Base-by-base conservation (phyloP, 2,797 vertebrate genomes). In the Ibycter americanus region DNA sequence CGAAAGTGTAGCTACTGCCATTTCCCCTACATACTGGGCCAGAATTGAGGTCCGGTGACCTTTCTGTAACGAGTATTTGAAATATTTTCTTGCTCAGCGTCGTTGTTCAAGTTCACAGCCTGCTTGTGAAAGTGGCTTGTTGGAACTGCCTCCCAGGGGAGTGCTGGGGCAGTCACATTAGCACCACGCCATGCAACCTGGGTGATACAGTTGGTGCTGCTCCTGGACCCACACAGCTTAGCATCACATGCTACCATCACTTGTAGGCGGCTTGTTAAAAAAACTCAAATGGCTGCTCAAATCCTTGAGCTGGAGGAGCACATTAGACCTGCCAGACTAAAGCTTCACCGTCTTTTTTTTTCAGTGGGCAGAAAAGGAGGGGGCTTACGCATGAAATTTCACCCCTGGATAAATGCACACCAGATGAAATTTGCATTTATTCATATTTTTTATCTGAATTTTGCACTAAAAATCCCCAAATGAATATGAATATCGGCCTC, bases 401-500 rank as follows among this genome's bases (percentile, higher is more conserved):
- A 68, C 14, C 40, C 55, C 46, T 70, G 55, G 44, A 87, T 92
- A 90, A 89, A 90, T 55, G 49, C 51, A 73, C 42, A 36, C 22
- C 42, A n/a, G 70, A 31, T 31, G 65, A 81, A 86, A 63, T 74
- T 77, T 78, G 34, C 61, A 42, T 90, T 88, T 84, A 89, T 93
- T 89, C 6, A 54, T 77, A 42, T 78, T 83, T 94, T 95, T 80
- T 32, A 74, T 47, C 79, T 89, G n/a, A 72, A 66, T 92, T 89
- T 93, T 92, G 34, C 68, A 51, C 54, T 65, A 92, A 87, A 96
- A 95, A 52, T 56, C n/a, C 47, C 31, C 40, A 83, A 79, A 93
- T 92, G 46, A 87, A 46, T 89, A 70, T 52, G 62, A 82, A 22
- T 86, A 67, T 68, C 3, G 11, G 38, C 72, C 31, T 66, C 54